These are phyloP conservation scores for Pectinophora gossypiella DNA, from an alignment of 1,140 invertebrate genomes.

Conservation along the genomic window DNA sequence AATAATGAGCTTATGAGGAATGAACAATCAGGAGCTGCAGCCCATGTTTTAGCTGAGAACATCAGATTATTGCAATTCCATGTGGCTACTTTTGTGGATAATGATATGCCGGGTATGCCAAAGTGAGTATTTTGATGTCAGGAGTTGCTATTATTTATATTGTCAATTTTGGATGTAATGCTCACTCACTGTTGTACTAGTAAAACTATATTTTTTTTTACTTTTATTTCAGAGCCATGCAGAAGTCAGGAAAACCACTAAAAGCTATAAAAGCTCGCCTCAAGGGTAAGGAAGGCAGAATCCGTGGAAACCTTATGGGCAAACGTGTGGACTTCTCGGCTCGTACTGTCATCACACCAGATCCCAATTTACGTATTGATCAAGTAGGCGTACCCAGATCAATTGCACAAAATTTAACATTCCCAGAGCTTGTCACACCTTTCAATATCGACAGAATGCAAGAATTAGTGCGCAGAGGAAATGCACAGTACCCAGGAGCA, in stretches of 20 bases:
- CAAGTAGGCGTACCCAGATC: conserved; percentile 98
- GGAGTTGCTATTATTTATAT: background rate
- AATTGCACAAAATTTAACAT: conserved; percentile 99
- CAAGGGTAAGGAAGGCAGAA: conserved; percentile 97
- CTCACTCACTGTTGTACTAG: background rate
- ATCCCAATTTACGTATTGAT: conserved; percentile 98
- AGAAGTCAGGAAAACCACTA: conserved; percentile 98
- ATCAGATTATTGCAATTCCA: conserved; percentile 99
- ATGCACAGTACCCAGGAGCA: conserved; percentile 99
- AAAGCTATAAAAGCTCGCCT: conserved; percentile 96
- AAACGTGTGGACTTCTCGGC: conserved; percentile 99
- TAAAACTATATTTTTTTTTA: background rate
- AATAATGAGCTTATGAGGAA: conserved; percentile 98
- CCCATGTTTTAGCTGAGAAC: conserved; percentile 97
- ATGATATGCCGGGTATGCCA: conserved; percentile 98
- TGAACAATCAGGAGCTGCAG: conserved; percentile 96
- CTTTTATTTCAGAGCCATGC: conserved; percentile 86
- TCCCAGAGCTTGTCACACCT: conserved; percentile 99
- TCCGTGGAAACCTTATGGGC: conserved; percentile 99
- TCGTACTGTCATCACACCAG: conserved; percentile 99
- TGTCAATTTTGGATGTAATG: background rate
- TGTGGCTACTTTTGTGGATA: conserved; percentile 98
- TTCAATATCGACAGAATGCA: conserved; percentile 99
- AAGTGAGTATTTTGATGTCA: conserved; percentile 77
- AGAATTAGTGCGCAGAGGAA: conserved; percentile 95